Percentiles rank a stretch among this genome's conserved stretches.
Conservation (phyloP, 2,797 vertebrate genomes). For the Phyllotis vaccarum region DNA sequence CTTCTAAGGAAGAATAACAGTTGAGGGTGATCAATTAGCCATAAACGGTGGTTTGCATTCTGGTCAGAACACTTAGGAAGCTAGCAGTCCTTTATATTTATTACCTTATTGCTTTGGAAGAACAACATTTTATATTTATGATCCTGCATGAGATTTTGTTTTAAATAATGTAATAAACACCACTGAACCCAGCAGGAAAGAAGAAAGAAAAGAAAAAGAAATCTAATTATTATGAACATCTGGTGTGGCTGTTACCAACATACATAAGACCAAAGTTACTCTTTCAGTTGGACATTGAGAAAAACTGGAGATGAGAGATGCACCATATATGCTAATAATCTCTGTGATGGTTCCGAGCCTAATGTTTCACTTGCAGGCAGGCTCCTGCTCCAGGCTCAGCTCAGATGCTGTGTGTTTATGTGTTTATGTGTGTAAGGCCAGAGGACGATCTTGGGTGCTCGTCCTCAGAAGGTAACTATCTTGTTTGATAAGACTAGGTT, state of each 20-base stretch:
- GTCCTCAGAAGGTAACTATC: neutral
- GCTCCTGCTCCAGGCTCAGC: too few species aligned
- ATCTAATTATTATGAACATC: neutral
- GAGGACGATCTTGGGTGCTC: too few species aligned
- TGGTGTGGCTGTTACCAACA: neutral
- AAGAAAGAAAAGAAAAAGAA: neutral
- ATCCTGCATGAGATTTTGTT: neutral
- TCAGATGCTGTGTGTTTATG: neutral
- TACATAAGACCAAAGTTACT: neutral
- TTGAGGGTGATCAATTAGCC: neutral
- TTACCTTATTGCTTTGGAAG: neutral
- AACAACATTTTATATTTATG: constrained; percentile 11
- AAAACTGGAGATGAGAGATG: neutral
- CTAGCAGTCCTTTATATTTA: neutral
- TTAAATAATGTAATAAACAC: constrained; percentile 34
- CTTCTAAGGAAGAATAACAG: neutral
- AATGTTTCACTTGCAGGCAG: too few species aligned
- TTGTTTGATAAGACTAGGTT: neutral
- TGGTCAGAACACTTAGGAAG: neutral
- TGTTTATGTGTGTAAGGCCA: too few species aligned
- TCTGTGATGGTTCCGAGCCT: neutral
- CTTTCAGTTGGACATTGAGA: neutral
- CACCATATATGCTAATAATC: neutral
- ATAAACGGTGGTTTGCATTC: neutral
- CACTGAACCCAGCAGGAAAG: neutral